Conservation (phyloP, 1,140 invertebrate species). For the Drosophila jambulina region DNA sequence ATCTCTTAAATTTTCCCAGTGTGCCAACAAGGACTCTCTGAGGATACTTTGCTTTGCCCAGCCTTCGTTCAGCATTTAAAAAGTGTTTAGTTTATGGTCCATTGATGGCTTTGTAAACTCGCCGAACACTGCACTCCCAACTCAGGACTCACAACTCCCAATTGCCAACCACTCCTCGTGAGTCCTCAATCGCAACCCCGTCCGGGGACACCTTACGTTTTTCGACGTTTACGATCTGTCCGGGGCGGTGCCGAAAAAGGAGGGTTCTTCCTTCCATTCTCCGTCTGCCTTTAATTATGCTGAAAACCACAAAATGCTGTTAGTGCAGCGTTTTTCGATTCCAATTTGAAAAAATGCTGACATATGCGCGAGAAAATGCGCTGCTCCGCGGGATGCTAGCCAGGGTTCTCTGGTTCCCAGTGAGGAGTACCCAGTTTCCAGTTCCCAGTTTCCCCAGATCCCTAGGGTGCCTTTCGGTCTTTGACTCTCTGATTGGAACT, state of each 20-base stretch:
- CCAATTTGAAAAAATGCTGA: conserved; percentile 81
- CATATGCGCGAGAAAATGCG: conserved; percentile 75
- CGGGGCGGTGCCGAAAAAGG: conserved; percentile 54
- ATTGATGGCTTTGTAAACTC: conserved; percentile 85
- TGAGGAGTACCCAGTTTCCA: neutral
- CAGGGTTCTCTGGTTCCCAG: conserved; percentile 13
- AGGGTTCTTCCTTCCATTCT: conserved; percentile 27
- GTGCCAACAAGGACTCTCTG: conserved; percentile 29
- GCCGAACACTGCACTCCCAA: conserved; percentile 47
- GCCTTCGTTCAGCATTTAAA: conserved; percentile 72
- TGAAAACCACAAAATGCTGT: conserved; percentile 83
- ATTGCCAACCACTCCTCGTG: conserved; percentile 37
- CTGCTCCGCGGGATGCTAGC: conserved; percentile 42
- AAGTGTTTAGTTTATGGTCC: conserved; percentile 85
- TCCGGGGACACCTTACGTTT: conserved; percentile 77
- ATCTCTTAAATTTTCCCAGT: neutral
- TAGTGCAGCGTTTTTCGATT: conserved; percentile 79
- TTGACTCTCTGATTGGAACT: conserved; percentile 84
- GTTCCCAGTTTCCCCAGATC: conserved; percentile 34
- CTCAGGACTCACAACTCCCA: conserved; percentile 14
- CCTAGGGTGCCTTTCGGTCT: conserved; percentile 70
- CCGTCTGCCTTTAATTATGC: conserved; percentile 83
- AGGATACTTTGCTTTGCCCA: conserved; percentile 15
- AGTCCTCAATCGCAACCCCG: conserved; percentile 65
- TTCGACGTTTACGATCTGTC: conserved; percentile 84